Conservation (phyloP, 2,113 vertebrate genomes). For the Pyxicephalus adspersus region DNA sequence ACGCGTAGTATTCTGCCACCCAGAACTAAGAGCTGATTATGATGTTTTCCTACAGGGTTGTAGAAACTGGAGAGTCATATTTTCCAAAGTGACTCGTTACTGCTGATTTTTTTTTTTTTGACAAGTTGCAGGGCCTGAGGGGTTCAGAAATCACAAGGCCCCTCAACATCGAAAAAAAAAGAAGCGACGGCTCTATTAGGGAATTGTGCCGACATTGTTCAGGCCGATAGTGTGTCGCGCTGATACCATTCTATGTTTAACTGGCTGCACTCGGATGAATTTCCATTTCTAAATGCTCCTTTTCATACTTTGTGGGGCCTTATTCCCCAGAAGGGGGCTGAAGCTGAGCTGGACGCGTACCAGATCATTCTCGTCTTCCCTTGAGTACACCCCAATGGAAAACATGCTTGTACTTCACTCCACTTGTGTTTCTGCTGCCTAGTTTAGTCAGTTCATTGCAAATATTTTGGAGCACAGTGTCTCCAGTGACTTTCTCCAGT, state of each 20-base stretch:
- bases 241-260: conserved; percentile 22
- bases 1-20: not conserved
- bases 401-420: conserved; percentile 66
- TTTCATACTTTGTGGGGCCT: conserved; percentile 65
- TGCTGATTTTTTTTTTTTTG: not conserved
- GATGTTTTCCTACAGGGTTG: conserved; percentile 26
- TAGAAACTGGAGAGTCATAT: conserved; percentile 14
- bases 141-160: not conserved
- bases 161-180: not conserved
- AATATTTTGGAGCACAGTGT: conserved; percentile 63
- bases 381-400: conserved; percentile 65
- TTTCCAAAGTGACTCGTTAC: conserved; percentile 41
- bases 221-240: conserved; percentile 20
- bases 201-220: conserved; percentile 8
- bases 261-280: conserved; percentile 50
- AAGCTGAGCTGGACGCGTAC: conserved; percentile 59
- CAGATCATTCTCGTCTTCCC: conserved; percentile 66
- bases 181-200: not conserved
- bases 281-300: conserved; percentile 56
- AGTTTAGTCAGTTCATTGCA: conserved; percentile 64
- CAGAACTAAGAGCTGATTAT: not conserved
- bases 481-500: conserved; percentile 59
- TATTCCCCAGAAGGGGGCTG: conserved; percentile 64
- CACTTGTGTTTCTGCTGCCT: conserved; percentile 63
- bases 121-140: not conserved